These are phyloP conservation scores for Lanius ludovicianus DNA, from an alignment of 2,113 vertebrate genomes.

Conservation along the genomic window DNA sequence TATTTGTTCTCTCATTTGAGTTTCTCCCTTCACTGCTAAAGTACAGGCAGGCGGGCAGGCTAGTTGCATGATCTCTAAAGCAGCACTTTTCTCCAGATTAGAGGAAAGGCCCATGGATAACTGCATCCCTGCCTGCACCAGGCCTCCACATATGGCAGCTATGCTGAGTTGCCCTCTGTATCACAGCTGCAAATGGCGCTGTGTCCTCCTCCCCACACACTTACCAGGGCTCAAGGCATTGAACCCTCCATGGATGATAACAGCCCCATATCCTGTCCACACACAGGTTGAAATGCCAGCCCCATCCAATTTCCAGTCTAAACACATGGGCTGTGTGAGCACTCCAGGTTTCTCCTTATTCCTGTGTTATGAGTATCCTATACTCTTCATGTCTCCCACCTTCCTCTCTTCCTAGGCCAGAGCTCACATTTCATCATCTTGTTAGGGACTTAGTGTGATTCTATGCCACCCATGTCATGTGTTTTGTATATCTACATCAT, in stretches of 20 bases:
- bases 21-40: background rate
- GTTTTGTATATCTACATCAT: background rate
- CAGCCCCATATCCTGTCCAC: background rate
- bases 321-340: background rate
- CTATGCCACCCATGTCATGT: background rate
- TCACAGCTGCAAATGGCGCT: background rate
- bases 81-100: background rate
- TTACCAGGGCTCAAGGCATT: background rate
- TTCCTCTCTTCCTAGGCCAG: background rate
- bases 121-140: background rate
- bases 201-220: fast-evolving
- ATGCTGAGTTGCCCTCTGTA: background rate
- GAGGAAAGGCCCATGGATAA: background rate
- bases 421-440: background rate
- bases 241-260: background rate
- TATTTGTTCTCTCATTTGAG: slow-evolving; percentile 11
- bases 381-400: background rate
- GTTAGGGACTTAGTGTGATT: background rate
- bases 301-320: background rate
- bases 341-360: background rate
- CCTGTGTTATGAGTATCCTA: background rate
- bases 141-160: fast-evolving
- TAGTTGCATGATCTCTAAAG: background rate
- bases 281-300: background rate
- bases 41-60: background rate